Evolutionary conservation across 2,797 vertebrate species (phyloP).

Genomic region (Bradypodion ventrale): DNA sequence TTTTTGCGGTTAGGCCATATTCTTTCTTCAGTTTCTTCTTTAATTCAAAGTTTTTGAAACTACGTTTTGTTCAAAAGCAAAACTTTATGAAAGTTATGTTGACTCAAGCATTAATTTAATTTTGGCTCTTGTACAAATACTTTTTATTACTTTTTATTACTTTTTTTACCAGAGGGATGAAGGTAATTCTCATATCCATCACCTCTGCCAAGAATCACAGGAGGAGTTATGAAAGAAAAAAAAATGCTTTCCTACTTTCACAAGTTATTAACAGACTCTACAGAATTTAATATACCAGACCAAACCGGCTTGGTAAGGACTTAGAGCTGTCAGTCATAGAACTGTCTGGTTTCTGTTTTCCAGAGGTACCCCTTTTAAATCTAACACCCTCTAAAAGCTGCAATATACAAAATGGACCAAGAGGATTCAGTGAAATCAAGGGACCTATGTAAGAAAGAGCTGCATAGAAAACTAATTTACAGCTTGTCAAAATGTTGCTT

Average conservation of each 20-base stretch:
- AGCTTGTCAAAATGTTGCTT: constrained; percentile 11
- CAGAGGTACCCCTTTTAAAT: constrained; percentile 22
- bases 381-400: constrained; percentile 10
- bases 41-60: not conserved
- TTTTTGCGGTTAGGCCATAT: not conserved
- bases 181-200: not conserved
- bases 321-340: constrained; percentile 19
- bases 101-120: constrained; percentile 10
- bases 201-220: constrained; percentile 23
- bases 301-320: constrained; percentile 13
- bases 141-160: constrained; percentile 9
- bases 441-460: not conserved
- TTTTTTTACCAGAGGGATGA: not conserved
- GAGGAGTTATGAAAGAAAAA: constrained; percentile 18
- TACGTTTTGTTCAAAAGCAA: not conserved
- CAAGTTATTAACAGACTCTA: constrained; percentile 11
- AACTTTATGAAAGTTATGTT: not conserved
- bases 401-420: not conserved
- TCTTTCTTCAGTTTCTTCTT: not conserved
- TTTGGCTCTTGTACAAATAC: constrained; percentile 7
- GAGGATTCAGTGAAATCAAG: constrained; percentile 38
- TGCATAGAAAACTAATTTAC: not conserved
- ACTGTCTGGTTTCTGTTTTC: not conserved
- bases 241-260: not conserved
- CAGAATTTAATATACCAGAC: constrained; percentile 19